Conservation (phyloP, 2,888 invertebrate genomes). For the Glyphotaelius pellucidus region DNA sequence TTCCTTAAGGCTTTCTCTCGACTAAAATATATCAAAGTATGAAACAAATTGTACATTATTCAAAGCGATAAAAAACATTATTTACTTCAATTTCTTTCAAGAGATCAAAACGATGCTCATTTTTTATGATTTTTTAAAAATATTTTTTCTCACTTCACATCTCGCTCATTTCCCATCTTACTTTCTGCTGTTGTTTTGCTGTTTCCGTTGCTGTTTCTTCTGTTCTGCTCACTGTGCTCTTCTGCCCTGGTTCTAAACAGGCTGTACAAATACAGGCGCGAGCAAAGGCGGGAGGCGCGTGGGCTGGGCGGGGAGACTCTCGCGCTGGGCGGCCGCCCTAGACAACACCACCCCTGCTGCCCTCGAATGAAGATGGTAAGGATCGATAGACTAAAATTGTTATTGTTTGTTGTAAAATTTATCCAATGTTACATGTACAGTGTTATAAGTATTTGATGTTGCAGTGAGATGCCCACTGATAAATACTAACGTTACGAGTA, state of each 20-base stretch:
- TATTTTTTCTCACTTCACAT: neutral
- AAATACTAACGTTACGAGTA: too few relatives aligned
- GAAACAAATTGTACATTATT: neutral
- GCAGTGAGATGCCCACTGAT: too few relatives aligned
- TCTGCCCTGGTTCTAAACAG: conserved; percentile 70
- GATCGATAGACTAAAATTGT: neutral
- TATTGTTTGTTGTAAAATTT: neutral
- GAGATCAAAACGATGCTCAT: neutral
- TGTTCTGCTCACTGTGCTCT: conserved; percentile 42
- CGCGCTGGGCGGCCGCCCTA: conserved; percentile 74
- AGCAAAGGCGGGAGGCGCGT: conserved; percentile 82
- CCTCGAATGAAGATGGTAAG: conserved; percentile 69
- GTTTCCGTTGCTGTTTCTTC: conserved; percentile 69
- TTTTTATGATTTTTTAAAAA: neutral
- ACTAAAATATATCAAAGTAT: neutral
- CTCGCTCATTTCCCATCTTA: conserved; percentile 33
- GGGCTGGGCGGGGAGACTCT: conserved; percentile 77
- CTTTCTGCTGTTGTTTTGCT: conserved; percentile 72
- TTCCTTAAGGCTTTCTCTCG: neutral
- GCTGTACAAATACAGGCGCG: conserved; percentile 82
- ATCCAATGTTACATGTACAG: neutral
- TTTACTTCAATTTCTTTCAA: neutral
- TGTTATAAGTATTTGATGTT: too few relatives aligned
- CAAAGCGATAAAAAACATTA: neutral
- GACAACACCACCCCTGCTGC: conserved; percentile 78